A percentile compares a stretch with the other conserved stretches of the same genome.
phyloP scores from a whole-genome alignment of 1,140 invertebrate genomes.

The Ruditapes philippinarum region DNA sequence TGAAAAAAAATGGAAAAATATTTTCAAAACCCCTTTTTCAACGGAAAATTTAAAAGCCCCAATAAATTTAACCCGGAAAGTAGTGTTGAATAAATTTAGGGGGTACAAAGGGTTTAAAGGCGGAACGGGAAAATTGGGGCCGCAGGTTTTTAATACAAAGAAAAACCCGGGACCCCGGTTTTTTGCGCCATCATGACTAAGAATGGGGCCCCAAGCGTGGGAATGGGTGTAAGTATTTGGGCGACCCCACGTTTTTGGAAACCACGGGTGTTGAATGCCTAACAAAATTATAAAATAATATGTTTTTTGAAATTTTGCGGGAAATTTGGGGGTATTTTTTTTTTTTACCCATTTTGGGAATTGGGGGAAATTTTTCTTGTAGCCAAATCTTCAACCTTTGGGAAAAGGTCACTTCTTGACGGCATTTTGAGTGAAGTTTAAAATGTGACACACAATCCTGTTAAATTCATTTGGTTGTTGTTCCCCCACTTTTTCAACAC shows the following conservation, averaged over 20 bases:
- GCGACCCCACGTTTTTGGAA: constrained; percentile 56
- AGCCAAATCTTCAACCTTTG: constrained; percentile 36
- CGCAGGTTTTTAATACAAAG: background rate
- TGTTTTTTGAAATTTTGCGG: constrained; percentile 56
- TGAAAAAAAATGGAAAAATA: background rate
- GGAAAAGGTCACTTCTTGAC: constrained; percentile 37
- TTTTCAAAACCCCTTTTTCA: background rate
- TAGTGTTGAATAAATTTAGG: constrained; percentile 58
- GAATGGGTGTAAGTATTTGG: constrained; percentile 58
- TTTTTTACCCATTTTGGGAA: constrained; percentile 49
- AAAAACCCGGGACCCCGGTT: constrained; percentile 56
- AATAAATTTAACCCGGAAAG: constrained; percentile 57
- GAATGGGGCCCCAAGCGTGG: constrained; percentile 63
- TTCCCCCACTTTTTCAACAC: constrained; percentile 19
- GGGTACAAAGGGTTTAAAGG: constrained; percentile 18
- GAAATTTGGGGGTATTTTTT: constrained; percentile 48
- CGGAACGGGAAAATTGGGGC: constrained; percentile 4
- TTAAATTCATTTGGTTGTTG: constrained; percentile 40
- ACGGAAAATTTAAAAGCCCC: no score
- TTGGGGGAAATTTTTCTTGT: constrained; percentile 17
- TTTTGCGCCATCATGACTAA: constrained; percentile 62
- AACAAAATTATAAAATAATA: constrained; percentile 41
- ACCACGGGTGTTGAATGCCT: constrained; percentile 67
- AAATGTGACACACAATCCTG: constrained; percentile 53
- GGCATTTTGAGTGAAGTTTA: background rate